These are phyloP conservation scores for Cuniculus paca DNA, from an alignment of 2,797 vertebrate species.

Conservation along the genomic window DNA sequence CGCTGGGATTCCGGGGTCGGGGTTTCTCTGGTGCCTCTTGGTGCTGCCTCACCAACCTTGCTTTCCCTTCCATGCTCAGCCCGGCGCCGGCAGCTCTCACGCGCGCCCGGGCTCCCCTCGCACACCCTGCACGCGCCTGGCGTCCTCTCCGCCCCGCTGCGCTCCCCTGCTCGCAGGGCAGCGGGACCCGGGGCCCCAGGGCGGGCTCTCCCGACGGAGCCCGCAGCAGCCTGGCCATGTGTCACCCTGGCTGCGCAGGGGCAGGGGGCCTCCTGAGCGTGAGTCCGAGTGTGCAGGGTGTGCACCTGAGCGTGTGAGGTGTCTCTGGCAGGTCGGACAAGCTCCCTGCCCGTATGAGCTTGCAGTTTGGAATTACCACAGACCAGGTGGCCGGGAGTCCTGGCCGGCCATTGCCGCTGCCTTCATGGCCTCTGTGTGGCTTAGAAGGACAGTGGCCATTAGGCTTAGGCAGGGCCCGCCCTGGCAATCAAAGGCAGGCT, in stretches of 20 bases:
- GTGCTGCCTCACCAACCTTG: not conserved
- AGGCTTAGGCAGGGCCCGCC: not conserved
- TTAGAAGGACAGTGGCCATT: not conserved
- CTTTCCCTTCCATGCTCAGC: not conserved
- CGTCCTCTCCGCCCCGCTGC: rapidly evolving
- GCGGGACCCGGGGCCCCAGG: not conserved
- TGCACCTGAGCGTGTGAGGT: not conserved
- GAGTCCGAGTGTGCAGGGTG: not conserved
- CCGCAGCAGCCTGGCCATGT: not conserved
- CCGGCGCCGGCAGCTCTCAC: too few species aligned
- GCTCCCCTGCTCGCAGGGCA: not conserved
- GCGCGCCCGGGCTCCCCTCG: too few species aligned
- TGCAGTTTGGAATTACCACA: not conserved
- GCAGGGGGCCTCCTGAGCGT: not conserved
- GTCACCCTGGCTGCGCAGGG: not conserved
- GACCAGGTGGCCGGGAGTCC: not conserved
- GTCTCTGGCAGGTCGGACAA: not conserved
- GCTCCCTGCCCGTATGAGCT: not conserved
- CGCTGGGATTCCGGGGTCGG: not conserved
- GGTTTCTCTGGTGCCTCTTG: not conserved
- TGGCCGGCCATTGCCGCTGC: not conserved
- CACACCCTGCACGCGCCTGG: not conserved
- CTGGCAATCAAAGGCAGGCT: not conserved
- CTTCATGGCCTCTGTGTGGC: not conserved
- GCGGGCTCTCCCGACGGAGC: not conserved